Percentiles rank a stretch among this genome's conserved stretches.
Evolutionary conservation across 2,113 vertebrate genomes (phyloP).

Genomic region (Sus scrofa): DNA sequence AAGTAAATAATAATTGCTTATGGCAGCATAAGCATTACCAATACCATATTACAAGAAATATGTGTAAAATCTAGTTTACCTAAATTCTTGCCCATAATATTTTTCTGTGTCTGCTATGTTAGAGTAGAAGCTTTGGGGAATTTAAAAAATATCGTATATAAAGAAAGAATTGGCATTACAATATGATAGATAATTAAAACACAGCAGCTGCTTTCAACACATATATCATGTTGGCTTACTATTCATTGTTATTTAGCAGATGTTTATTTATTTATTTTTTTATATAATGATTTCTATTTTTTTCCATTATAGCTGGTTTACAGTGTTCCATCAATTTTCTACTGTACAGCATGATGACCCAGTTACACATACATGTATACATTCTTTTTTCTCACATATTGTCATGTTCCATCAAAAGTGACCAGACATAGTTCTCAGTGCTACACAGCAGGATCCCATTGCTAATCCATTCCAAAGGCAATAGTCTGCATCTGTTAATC

Average conservation of each 20-base stretch:
- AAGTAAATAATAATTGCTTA: background rate
- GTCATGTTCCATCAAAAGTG: no score
- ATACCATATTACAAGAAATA: background rate
- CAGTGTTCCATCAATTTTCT: no score
- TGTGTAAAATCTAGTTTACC: constrained; percentile 21
- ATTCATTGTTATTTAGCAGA: background rate
- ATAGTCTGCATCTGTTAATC: no score
- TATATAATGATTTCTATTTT: no score
- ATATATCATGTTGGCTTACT: background rate
- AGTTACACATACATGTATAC: no score
- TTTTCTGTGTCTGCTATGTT: background rate
- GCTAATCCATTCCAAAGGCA: no score
- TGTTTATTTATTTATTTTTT: no score
- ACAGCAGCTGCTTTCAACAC: background rate
- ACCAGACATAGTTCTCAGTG: no score
- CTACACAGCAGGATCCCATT: no score
- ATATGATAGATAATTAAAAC: background rate
- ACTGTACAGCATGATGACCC: no score
- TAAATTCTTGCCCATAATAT: background rate
- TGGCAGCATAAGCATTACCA: background rate
- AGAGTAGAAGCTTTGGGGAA: background rate
- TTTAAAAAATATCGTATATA: background rate
- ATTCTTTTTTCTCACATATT: no score
- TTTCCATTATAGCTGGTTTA: no score
- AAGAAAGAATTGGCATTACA: background rate